phyloP scores from a whole-genome alignment of 2,797 vertebrate genomes.

The Leptodactylus fallax region DNA sequence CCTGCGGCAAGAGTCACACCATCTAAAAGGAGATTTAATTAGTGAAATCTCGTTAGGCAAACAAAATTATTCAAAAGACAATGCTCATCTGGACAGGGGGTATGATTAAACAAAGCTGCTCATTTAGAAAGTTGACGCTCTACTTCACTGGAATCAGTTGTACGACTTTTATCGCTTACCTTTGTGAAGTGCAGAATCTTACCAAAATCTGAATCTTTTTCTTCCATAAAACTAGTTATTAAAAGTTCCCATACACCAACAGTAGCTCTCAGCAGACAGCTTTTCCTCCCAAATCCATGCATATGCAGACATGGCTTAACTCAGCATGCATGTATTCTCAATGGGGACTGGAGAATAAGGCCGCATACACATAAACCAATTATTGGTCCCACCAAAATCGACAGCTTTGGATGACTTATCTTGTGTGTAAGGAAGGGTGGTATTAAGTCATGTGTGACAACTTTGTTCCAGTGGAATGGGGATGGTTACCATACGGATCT shows the following conservation, averaged over 20 bases:
- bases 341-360: no score
- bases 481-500: neutral
- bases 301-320: no score
- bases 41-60: slow-evolving; percentile 98
- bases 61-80: slow-evolving; percentile 98
- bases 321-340: no score
- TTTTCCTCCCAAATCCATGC: no score
- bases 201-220: neutral
- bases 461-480: neutral
- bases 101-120: slow-evolving; percentile 82
- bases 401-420: no score
- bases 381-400: no score
- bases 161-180: neutral
- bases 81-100: slow-evolving; percentile 91
- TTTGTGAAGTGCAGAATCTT: neutral
- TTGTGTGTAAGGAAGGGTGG: no score
- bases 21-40: slow-evolving; percentile 98
- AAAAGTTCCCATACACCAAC: no score
- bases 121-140: slow-evolving; percentile 77
- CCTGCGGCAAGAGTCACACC: slow-evolving; percentile 84
- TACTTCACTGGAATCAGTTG: slow-evolving; percentile 65
- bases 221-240: neutral
- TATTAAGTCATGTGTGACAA: no score
- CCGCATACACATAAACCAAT: no score
- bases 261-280: no score